Conservation (phyloP, 1,140 invertebrate genomes). For the Bombus affinis region DNA sequence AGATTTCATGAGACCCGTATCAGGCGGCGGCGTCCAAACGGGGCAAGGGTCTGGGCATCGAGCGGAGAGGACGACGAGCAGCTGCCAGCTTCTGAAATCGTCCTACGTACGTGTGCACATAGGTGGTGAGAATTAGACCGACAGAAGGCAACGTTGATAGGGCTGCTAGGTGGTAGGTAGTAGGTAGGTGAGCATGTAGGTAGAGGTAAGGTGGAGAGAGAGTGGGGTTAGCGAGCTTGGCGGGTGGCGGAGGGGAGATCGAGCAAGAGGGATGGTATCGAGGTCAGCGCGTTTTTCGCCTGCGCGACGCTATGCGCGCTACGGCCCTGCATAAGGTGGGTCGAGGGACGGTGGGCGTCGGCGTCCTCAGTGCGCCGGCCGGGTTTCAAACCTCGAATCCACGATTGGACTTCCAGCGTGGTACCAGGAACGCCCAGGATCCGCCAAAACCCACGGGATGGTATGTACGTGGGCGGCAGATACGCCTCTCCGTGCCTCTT, state of each 20-base stretch:
- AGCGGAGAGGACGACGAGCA: conserved; percentile 22
- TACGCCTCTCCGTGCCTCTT: conserved; percentile 76
- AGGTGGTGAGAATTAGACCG: conserved; percentile 67
- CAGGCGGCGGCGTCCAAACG: conserved; percentile 17
- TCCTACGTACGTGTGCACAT: conserved; percentile 57
- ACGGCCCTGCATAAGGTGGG: conserved; percentile 70
- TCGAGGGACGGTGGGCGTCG: conserved; percentile 77
- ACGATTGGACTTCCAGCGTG: conserved; percentile 78
- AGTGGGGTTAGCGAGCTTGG: conserved; percentile 16
- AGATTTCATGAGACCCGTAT: conserved; percentile 51
- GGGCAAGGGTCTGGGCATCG: not conserved
- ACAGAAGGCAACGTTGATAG: conserved; percentile 49
- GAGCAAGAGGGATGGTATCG: conserved; percentile 72
- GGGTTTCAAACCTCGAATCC: conserved; percentile 78
- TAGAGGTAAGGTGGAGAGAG: not conserved
- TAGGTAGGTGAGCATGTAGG: not conserved
- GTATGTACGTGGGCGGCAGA: conserved; percentile 77
- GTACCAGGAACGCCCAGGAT: conserved; percentile 79
- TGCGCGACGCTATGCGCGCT: conserved; percentile 79
- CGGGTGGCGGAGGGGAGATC: conserved; percentile 15
- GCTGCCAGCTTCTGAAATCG: conserved; percentile 53
- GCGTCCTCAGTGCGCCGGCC: conserved; percentile 79
- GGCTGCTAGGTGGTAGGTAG: conserved; percentile 16
- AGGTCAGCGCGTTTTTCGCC: conserved; percentile 82
- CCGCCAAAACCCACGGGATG: conserved; percentile 77